A percentile compares a stretch with the other conserved stretches of the same genome.
Evolutionary conservation across 2,888 invertebrate species (phyloP).

Genomic region (Coelopa pilipes): DNA sequence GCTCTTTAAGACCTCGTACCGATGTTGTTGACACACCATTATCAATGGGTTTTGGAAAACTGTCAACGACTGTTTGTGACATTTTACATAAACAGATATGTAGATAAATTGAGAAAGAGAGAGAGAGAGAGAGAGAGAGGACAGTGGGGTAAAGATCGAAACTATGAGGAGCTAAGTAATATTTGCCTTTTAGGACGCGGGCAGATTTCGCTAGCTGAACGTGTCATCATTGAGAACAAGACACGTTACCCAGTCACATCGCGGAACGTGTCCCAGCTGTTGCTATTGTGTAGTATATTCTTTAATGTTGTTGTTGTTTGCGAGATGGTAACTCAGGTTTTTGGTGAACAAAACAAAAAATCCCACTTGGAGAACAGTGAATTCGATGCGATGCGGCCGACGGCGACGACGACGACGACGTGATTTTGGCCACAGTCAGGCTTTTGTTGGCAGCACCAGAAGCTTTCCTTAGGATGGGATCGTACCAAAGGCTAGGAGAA

Average conservation of each 20-base stretch:
- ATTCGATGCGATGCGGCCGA: not conserved
- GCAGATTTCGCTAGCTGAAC: not conserved
- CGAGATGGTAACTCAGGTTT: not conserved
- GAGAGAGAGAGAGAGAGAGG: too few relatives aligned
- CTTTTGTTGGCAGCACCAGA: not conserved
- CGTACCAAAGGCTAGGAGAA: not conserved
- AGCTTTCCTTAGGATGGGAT: not conserved
- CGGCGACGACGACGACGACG: constrained; percentile 7
- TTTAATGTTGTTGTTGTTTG: too few relatives aligned
- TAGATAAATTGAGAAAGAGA: too few relatives aligned
- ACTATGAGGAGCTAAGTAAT: not conserved
- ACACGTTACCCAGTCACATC: constrained; percentile 22
- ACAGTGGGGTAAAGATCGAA: too few relatives aligned
- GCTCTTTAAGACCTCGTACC: too few relatives aligned
- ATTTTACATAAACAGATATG: too few relatives aligned
- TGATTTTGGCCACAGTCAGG: constrained; percentile 6
- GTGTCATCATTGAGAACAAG: not conserved
- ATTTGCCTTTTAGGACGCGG: not conserved
- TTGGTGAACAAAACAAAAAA: not conserved
- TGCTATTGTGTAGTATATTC: not conserved
- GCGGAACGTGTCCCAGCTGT: constrained; percentile 3
- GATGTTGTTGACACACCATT: too few relatives aligned
- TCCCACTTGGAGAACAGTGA: not conserved
- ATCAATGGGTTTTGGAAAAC: too few relatives aligned
- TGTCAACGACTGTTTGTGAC: too few relatives aligned